phyloP scores from a whole-genome alignment of 2,888 invertebrate species.

The Gerris lacustris region DNA sequence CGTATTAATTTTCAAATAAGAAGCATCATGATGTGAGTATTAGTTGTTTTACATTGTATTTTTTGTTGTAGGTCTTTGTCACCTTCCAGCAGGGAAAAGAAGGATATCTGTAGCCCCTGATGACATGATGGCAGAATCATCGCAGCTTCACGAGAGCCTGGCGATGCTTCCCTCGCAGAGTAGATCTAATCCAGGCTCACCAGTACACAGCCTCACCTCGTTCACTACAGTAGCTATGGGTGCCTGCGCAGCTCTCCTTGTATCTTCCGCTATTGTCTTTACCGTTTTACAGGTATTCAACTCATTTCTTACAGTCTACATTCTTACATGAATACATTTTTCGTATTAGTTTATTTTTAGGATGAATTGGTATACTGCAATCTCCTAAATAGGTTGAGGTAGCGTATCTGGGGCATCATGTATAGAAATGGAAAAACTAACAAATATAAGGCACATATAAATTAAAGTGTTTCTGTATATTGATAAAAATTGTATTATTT shows the following conservation, averaged over 20 bases:
- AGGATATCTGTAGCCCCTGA: constrained; percentile 50
- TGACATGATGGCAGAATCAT: constrained; percentile 29
- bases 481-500: too few relatives aligned
- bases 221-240: constrained; percentile 54
- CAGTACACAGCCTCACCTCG: constrained; percentile 36
- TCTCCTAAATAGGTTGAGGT: too few relatives aligned
- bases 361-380: too few relatives aligned
- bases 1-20: too few relatives aligned
- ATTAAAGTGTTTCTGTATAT: too few relatives aligned
- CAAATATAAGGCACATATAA: too few relatives aligned
- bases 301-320: background rate
- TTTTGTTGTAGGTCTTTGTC: constrained; percentile 50
- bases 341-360: too few relatives aligned
- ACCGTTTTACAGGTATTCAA: constrained; percentile 55
- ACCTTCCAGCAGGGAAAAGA: constrained; percentile 60
- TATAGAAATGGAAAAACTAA: too few relatives aligned
- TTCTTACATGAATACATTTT: too few relatives aligned
- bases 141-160: constrained; percentile 19
- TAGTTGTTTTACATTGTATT: background rate
- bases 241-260: constrained; percentile 54
- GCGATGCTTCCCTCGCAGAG: constrained; percentile 14
- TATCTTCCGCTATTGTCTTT: constrained; percentile 57
- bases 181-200: constrained; percentile 1
- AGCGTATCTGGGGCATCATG: too few relatives aligned
- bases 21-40: too few relatives aligned